A percentile compares a stretch with the other conserved stretches of the same genome.
phyloP scores from a whole-genome alignment of 2,888 invertebrate genomes.

The Campoletis raptor region DNA sequence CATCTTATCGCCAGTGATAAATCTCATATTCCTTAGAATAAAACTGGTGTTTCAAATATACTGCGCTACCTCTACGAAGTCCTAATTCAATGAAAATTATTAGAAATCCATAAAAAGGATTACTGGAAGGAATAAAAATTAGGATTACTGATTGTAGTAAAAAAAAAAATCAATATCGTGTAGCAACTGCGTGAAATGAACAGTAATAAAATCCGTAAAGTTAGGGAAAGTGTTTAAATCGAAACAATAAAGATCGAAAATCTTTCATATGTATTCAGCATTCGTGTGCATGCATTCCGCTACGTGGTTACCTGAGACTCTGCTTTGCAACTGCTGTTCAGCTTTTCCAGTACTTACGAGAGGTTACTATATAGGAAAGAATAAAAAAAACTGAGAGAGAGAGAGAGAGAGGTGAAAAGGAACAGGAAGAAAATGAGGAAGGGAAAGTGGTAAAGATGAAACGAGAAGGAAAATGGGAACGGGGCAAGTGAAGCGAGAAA shows the following conservation, averaged over 20 bases:
- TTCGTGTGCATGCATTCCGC: constrained; percentile 7
- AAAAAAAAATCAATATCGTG: background rate
- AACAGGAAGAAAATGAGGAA: background rate
- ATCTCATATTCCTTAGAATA: too few species aligned
- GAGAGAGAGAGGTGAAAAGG: background rate
- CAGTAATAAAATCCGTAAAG: background rate
- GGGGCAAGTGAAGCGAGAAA: constrained; percentile 38
- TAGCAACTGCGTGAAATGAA: background rate
- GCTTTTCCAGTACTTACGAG: constrained; percentile 1
- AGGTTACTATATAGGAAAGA: background rate
- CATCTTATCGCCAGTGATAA: too few species aligned
- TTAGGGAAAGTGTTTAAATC: background rate
- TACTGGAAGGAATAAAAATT: background rate
- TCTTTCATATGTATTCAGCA: background rate
- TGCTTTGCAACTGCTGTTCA: constrained; percentile 30
- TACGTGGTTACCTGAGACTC: constrained; percentile 26
- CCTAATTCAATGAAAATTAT: background rate
- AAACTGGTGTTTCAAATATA: too few species aligned
- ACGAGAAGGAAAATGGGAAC: constrained; percentile 30
- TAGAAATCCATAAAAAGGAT: background rate
- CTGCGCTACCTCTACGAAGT: too few species aligned
- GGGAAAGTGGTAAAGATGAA: constrained; percentile 23
- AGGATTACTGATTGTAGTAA: background rate
- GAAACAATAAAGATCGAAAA: background rate
- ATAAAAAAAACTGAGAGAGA: background rate